A percentile compares a stretch with the other conserved stretches of the same genome.
phyloP scores from a whole-genome alignment of 1,140 invertebrate genomes.

The Himalopsyche phryganea region DNA sequence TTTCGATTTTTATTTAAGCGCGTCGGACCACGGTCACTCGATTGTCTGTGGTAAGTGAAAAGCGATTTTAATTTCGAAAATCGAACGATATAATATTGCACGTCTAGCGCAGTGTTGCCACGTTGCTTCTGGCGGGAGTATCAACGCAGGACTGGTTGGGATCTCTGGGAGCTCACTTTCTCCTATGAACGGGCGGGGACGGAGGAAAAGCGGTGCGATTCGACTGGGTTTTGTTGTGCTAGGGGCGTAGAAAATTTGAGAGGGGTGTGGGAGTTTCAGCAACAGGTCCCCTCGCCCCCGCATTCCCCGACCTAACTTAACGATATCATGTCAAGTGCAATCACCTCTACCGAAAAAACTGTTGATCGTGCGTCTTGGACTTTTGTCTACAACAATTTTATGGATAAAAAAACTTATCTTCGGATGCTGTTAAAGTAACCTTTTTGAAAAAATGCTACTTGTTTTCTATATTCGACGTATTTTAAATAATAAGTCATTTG shows the following conservation, averaged over 20 bases:
- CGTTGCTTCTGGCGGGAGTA: neutral
- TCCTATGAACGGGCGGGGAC: neutral
- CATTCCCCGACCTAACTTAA: constrained; percentile 1
- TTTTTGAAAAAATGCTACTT: no score
- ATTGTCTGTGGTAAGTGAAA: no score
- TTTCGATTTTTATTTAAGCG: no score
- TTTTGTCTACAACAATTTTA: neutral
- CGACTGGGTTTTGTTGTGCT: neutral
- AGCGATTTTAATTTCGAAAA: neutral
- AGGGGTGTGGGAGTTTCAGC: constrained; percentile 8
- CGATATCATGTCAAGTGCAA: constrained; percentile 19
- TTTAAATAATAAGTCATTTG: no score
- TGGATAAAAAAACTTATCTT: neutral
- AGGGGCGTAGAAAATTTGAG: constrained; percentile 4
- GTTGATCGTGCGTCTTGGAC: neutral
- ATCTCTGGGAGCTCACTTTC: constrained; percentile 17
- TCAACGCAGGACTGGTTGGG: constrained; percentile 17
- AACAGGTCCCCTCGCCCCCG: constrained; percentile 24
- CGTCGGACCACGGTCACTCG: no score
- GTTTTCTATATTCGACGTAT: no score
- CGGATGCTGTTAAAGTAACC: constrained; percentile 1
- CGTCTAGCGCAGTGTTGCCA: neutral
- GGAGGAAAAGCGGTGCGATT: no score
- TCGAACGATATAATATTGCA: neutral
- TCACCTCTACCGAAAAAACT: constrained; percentile 6